Evolutionary conservation across 2,797 vertebrate species (phyloP), one percentile per base, ranked within the genome.

Genomic region (Acipenser transmontanus): DNA sequence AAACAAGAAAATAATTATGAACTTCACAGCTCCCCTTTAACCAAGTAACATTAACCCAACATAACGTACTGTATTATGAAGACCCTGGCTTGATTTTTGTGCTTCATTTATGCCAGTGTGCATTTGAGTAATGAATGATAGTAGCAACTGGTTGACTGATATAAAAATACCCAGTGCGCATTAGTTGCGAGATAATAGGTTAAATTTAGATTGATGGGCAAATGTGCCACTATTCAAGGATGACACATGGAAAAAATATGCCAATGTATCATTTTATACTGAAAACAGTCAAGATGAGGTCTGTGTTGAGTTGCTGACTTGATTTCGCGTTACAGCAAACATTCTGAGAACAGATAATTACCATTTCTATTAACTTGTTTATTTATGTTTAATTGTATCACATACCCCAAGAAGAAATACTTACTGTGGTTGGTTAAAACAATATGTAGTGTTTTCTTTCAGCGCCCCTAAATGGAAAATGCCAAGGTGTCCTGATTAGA

Each of bases 121-220:
- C 14, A 13, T 57, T n/a, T 7, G 6, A n/a, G 9, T 57, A 11
- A 11, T 57, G 54, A 57, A 57, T 85, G 80, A 78, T 73, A n/a
- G 54, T 11, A 57, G 54, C 54, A 57, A 57, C 84, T 86, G 81
- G 52, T 79, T 83, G 84, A 85, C 87, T 85, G 85, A 85, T 82
- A 85, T 65, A 77, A 77, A 57, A 84, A 76, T 77, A 83, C 76
- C 86, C 85, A 88, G 80, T 80, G 69, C 57, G 82, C 75, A 57
- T 57, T 57, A 57, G 54, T 78, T 0, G 17, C 75, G 83, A 69
- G 83, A 86, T 82, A 81, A 88, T 87, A 86, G 82, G 89, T 88
- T 89, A 88, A 88, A 85, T 84, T 91, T 88, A 91, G 89, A 91
- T 87, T 91, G 89, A 91, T 81, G 79, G 86, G 87, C 88, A 89